Base-by-base conservation (phyloP, 2,797 vertebrate species). In the Numenius phaeopus region DNA sequence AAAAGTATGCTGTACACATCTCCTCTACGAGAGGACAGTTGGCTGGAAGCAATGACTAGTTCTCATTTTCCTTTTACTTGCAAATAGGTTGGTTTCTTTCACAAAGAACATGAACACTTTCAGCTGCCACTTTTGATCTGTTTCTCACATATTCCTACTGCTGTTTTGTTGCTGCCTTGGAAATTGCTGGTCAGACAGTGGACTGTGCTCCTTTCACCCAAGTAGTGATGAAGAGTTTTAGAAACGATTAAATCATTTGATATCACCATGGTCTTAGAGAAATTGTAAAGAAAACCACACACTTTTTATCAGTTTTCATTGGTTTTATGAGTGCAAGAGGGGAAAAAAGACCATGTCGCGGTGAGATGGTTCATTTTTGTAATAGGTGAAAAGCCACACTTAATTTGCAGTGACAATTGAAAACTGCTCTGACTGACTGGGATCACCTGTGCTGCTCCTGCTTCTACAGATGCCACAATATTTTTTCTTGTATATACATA, bases 31-130 rank as follows among this genome's bases (percentile, higher is more conserved):
- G 59, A 92, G 90, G 86, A 70, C 86, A 83, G 65, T 82, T 90
- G 66, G 71, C 90, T 93, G 89, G 86, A 62, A 92, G 94, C 78
- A 90, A 66, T 67, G 89, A n/a, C 44, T 70, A 46, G 23, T 30
- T 82, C 89, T 92, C 47, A 30, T 93, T 87, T 79, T 54, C 70
- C 78, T 92, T 62, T 61, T 23, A 19, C 50, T 89, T 84, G 42
- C 18, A 76, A 16, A 66, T 14, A 65, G 55, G 30, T 52, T 78
- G 10, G 6, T 79, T 92, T 66, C 62, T 58, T 71, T 85, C 75
- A 73, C 16, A 76, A 84, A 87, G 85, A 80, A 50, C 54, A 26
- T 0, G 12, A 62, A 17, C 0, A 14, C 24, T 87, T 88, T 79
- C 90, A 90, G 94, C 81, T 89, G 67, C 55, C n/a, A 27, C 44